A percentile compares a stretch with the other conserved stretches of the same genome.
phyloP scores from a whole-genome alignment of 2,113 vertebrate genomes.

The Grus americana region DNA sequence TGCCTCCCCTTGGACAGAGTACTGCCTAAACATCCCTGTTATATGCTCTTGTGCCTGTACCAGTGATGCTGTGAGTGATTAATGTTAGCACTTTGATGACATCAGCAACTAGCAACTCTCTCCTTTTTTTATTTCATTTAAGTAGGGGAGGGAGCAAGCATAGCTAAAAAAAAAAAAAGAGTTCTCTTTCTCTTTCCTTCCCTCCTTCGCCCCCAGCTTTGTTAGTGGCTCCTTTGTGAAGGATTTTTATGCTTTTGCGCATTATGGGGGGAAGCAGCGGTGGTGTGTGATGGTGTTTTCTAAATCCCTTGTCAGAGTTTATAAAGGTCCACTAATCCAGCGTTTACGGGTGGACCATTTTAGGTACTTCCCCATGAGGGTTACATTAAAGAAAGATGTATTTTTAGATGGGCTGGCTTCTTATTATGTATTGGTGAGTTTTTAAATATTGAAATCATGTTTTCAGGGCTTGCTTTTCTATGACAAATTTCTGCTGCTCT shows the following conservation, averaged over 20 bases:
- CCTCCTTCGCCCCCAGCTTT: neutral
- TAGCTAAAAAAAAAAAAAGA: neutral
- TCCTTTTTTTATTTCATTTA: neutral
- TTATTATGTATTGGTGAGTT: neutral
- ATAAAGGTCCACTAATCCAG: neutral
- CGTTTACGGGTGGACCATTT: neutral
- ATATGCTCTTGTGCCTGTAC: slow-evolving; percentile 21
- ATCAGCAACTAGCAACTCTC: slow-evolving; percentile 50
- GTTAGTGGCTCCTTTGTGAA: neutral
- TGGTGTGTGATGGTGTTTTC: neutral
- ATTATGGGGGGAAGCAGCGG: neutral
- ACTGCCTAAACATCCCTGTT: slow-evolving; percentile 26
- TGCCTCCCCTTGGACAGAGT: neutral
- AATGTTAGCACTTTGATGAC: slow-evolving; percentile 65
- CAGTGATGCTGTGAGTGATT: slow-evolving; percentile 61
- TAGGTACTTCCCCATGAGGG: neutral
- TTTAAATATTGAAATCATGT: neutral
- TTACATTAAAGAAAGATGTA: neutral
- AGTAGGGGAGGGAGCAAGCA: slow-evolving; percentile 14
- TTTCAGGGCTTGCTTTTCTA: neutral
- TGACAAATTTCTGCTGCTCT: neutral
- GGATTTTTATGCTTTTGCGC: neutral
- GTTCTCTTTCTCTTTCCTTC: neutral
- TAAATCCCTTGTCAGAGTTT: neutral
- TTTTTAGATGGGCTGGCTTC: neutral